Base-by-base conservation (phyloP, 2,888 invertebrate species). In the Nymphalis urticae region DNA sequence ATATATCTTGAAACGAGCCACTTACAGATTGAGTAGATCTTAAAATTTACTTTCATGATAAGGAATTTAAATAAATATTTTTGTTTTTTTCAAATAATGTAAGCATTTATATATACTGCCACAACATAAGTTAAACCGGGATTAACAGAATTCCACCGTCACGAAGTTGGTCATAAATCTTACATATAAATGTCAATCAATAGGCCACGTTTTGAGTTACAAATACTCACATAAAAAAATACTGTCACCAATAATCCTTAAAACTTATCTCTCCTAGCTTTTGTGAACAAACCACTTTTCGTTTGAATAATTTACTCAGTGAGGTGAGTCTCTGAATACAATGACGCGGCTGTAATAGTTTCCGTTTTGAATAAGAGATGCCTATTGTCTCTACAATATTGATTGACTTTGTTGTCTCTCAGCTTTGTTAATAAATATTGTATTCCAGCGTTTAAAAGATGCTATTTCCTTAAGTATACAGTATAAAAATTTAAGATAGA, bases 311-410 rank as follows among this genome's bases (percentile, higher is more conserved):
- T 88, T 86, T 83, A 86, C 85, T 85, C 82, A 65, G 79, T 79
- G 85, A 89, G 89, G 88, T 87, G 88, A 90, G 87, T 86, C 86
- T 80, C 80, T 80, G 86, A 87, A 90, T 83, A 92, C 92, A 92
- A 92, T 92, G 82, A 89, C 82, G 80, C 83, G 79, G 77, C 86
- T 84, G 85, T 92, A 92, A 92, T 89, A 92, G 92, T 92, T 92
- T 92, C 92, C 92, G 90, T 88, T 91, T 87, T 87, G 86, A 90
- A 89, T 89, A 88, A 87, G 89, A 87, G 85, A 87, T 87, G 85
- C 78, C 89, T 80, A 90, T 92, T 92, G 92, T 92, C 88, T 92
- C 80, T 82, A 80, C 85, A 81, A 85, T 91, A 90, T 92, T 90
- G 91, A 92, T 91, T 89, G 87, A 85, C 82, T 72, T 67, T 63